Evolutionary conservation across 1,140 invertebrate genomes (phyloP), one percentile per base, ranked within the genome.

Genomic region (Formica selysi): DNA sequence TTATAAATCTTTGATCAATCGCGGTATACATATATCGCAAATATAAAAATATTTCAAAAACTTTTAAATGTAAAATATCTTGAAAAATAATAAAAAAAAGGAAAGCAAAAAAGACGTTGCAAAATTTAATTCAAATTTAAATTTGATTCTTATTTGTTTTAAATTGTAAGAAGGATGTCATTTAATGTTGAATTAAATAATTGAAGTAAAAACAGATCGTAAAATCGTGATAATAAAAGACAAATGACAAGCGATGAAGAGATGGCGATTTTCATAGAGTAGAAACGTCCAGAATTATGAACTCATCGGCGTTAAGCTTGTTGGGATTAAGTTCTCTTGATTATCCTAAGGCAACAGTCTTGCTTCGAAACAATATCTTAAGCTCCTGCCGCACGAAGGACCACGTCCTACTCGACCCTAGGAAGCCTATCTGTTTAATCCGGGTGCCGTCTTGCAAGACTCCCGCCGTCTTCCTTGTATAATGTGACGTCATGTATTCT

Each of bases 281-380:
- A 38, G 67, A 1, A 38, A 76, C 61, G 68, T 84, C 79, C 62
- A 83, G 87, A 90, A 92, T 91, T 92, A 92, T 91, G 89, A 91
- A 92, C 90, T 92, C 90, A 92, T 93, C 92, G 76, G 88, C 88
- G 91, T 90, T 93, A 92, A 94, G 92, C 91, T 91, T 85, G 90
- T 92, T 90, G 88, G 91, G 92, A 93, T 93, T 92, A 93, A 91
- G 90, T 91, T 91, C 91, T 93, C 92, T 93, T 93, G 93, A 94
- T 94, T 94, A 94, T 94, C 93, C 93, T 94, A 93, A 93, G 90
- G 93, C 93, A 94, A 94, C 93, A 94, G 91, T 85, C 90, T 89
- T 91, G 90, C 91, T 91, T 93, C 93, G 88, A 91, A 94, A 94
- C 93, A 93, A 94, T 94, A 93, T 93, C 93, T 92, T 93, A 92